Percentiles rank a stretch among this genome's conserved stretches.
Evolutionary conservation across 1,140 invertebrate genomes (phyloP).

Genomic region (Drosophila sucinea): DNA sequence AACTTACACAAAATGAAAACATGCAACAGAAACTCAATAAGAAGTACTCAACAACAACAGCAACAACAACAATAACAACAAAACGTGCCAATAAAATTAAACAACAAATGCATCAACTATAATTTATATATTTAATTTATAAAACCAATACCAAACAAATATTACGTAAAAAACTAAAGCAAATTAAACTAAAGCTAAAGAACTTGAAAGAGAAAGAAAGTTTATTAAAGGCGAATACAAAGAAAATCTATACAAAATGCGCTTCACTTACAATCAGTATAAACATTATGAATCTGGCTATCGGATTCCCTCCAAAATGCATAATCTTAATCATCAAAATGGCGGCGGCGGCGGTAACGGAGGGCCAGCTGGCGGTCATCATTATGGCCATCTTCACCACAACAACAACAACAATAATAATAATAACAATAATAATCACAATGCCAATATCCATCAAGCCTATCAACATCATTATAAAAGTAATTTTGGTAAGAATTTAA

Average conservation of each 20-base stretch:
- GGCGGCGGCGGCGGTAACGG: conserved; percentile 32
- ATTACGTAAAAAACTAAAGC: conserved; percentile 40
- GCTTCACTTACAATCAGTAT: conserved; percentile 82
- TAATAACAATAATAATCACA: conserved; percentile 39
- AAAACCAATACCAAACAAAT: too few relatives aligned
- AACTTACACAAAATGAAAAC: not conserved
- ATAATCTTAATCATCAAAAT: conserved; percentile 59
- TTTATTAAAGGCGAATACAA: conserved; percentile 22
- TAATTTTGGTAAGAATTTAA: conserved; percentile 71
- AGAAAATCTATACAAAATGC: conserved; percentile 64
- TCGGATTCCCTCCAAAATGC: conserved; percentile 82
- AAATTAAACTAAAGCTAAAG: conserved; percentile 27
- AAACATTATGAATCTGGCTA: conserved; percentile 82
- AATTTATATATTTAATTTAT: conserved; percentile 4
- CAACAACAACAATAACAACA: conserved; percentile 7
- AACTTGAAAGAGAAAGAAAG: conserved; percentile 17
- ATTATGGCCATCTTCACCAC: conserved; percentile 30
- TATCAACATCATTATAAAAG: conserved; percentile 79
- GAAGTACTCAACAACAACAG: not conserved
- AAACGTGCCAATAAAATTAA: conserved; percentile 35
- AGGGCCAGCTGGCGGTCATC: conserved; percentile 20
- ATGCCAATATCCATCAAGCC: conserved; percentile 48
- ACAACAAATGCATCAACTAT: conserved; percentile 20
- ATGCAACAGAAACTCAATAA: conserved; percentile 1
- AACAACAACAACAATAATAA: conserved; percentile 41